Conservation (phyloP, 1,140 invertebrate species). For the Hetaerina americana region DNA sequence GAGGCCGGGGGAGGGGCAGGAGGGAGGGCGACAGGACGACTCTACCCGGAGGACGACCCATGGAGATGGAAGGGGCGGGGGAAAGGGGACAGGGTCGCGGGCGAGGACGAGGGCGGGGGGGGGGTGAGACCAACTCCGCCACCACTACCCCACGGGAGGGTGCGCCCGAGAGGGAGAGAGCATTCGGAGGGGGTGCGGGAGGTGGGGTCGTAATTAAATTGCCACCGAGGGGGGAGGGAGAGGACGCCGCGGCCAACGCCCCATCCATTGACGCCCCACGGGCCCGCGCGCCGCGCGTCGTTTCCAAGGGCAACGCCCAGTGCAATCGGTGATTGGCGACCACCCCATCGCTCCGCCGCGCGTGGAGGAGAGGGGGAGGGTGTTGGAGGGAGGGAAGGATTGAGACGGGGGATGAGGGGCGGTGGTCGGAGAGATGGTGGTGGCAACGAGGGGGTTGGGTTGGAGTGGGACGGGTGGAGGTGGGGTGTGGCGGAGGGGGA, state of each 20-base stretch:
- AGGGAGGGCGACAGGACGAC: background rate
- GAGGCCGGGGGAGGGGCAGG: too few species aligned
- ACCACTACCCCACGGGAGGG: too few species aligned
- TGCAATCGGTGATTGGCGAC: background rate
- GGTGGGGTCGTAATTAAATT: background rate
- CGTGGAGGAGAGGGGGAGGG: background rate
- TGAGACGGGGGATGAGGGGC: background rate
- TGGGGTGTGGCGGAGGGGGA: too few species aligned
- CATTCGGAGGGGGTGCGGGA: background rate
- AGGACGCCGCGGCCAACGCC: background rate
- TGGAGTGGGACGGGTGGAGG: too few species aligned
- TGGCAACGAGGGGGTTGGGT: too few species aligned
- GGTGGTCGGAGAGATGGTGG: too few species aligned
- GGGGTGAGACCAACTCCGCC: background rate
- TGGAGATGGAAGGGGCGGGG: background rate
- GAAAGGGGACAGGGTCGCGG: background rate
- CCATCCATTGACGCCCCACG: background rate
- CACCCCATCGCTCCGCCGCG: too few species aligned
- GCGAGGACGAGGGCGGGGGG: background rate
- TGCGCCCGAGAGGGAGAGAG: background rate
- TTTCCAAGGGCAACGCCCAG: background rate
- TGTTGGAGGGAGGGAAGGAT: background rate
- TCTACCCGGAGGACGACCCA: background rate
- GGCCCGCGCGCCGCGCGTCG: background rate
- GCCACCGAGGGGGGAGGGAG: too few species aligned